Base-by-base conservation (phyloP, 2,113 vertebrate genomes). In the Atractosteus spatula region DNA sequence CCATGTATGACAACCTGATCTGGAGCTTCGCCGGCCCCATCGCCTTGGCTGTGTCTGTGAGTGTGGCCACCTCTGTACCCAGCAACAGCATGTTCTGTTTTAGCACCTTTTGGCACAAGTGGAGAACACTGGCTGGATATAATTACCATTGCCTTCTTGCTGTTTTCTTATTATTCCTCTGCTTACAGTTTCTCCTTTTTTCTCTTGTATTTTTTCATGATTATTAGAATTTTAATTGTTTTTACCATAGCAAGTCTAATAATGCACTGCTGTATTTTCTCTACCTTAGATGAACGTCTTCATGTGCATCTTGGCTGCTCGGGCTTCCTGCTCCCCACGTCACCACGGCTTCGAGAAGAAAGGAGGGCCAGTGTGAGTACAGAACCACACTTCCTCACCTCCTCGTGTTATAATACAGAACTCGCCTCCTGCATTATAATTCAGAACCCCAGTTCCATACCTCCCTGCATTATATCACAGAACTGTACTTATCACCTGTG, bases 1-100 rank as follows among this genome's bases (percentile, higher is more conserved):
- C 96, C 14, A 83, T 98, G 80, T 94, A 97, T 0, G 97, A 98
- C 77, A 96, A 92, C 0, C 89, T 98, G 55, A 93, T 98, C 76
- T 98, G 97, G 97, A 98, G 97, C 78, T 92, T 98, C 3, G 95
- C 93, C 0, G 96, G 95, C 54, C 96, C 96, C 4, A 91, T 94
- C 43, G 89, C 90, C 62, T 86, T 92, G 0, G 93, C 90, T 0
- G 89, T 95, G 13, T 92, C 94, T 12, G 97, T 98, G 82, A 80
- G 94, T 90, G 63, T 4, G 4, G 10, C 55, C 16, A 71, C 17
- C n/a, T 41, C 5, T 51, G 47, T 51, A 29, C 17, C 17, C 17
- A 29, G 17, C 17, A 29, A 29, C 17, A 29, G 1, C 17, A 29
- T 29, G 17, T 1, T 29, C 17, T 29, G 0, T 29, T 29, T 1